Base-by-base conservation (phyloP, 2,888 invertebrate species). In the Cordilura impudica region DNA sequence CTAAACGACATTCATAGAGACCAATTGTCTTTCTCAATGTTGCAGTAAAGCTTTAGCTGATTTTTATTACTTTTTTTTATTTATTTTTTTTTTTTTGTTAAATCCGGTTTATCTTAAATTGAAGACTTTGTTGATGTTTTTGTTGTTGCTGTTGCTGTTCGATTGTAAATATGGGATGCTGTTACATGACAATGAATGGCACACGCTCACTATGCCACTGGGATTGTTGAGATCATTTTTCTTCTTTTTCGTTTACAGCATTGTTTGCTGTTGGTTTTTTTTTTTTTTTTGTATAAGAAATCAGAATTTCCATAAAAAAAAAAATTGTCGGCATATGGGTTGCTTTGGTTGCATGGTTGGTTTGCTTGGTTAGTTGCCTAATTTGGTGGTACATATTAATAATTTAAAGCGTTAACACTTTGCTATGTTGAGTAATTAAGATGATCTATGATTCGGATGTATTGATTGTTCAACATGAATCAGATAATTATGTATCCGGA, bases 161-260 rank as follows among this genome's bases (percentile, higher is more conserved):
- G 63, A 75, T 72, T 75, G 69, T 74, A 66, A 77, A 81, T 78
- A 82, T 80, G 81, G 79, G 78, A 81, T 80, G 83, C 87, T 87
- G 88, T 87, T 88, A 86, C 86, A 87, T 87, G 84, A 86, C 88
- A 87, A 88, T 87, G 88, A 86, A 88, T 88, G 88, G 88, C 87
- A 87, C 87, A 87, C 87, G 87, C 88, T 86, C 88, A 84, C 78
- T 84, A 82, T 87, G 88, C 87, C 88, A 87, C 88, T 87, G 88
- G 82, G 81, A 81, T 82, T 83, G 81, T 67, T 75, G 79, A n/a
- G 35, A 71, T 78, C 18, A 78, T 70, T 78, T 78, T 78, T 78
- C 58, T 71, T 73, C 39, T 35, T 67, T 21, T 26, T 10, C 12
- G 23, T 31, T 10, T 58, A 7, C 21, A 21, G 19, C 39, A 10